Evolutionary conservation across 2,888 invertebrate genomes (phyloP), one percentile per base, ranked within the genome.

Genomic region (Latrodectus elegans): DNA sequence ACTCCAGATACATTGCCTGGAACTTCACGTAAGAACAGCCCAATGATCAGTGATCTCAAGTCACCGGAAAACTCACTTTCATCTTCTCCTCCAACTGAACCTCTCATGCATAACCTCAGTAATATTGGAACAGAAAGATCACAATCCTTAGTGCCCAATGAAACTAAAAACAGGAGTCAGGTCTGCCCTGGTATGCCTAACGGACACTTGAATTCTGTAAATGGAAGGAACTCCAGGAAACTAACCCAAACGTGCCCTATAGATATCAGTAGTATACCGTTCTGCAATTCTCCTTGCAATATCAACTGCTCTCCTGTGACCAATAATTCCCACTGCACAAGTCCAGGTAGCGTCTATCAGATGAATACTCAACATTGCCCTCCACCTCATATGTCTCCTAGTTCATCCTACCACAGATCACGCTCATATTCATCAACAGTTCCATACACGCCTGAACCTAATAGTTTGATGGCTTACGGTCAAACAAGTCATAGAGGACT

Each of bases 241-340:
- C 82, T 88, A n/a, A n/a, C 88, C 14, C 88, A 88, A 53, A 49
- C 83, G 17, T 88, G 88, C 68, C 84, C 88, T 10, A 84, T 88
- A 83, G 88, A 88, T 65, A 76, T 79, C 22, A 77, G 14, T 10
- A 60, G 15, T 22, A 82, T 88, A 53, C 83, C 88, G 15, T 88
- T 77, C 67, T 88, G 88, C 80, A 88, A 79, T 65, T 88, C 88
- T 65, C 88, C 88, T 71, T 88, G 88, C 80, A 84, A 83, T 84
- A 74, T 88, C 65, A 84, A 78, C 65, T 84, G 88, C 71, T 70
- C 88, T 6, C 83, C 88, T 14, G 83, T 71, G 60, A 68, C 79
- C 4, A 83, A 55, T 67, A 74, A 53, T 55, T 70, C 74, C 65
- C 83, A 83, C 68, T 88, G 88, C 60, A 75, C 88, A 51, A 88